Percentiles rank a stretch among this genome's conserved stretches.
Conservation (phyloP, 2,113 vertebrate genomes). For the Trinectes maculatus region DNA sequence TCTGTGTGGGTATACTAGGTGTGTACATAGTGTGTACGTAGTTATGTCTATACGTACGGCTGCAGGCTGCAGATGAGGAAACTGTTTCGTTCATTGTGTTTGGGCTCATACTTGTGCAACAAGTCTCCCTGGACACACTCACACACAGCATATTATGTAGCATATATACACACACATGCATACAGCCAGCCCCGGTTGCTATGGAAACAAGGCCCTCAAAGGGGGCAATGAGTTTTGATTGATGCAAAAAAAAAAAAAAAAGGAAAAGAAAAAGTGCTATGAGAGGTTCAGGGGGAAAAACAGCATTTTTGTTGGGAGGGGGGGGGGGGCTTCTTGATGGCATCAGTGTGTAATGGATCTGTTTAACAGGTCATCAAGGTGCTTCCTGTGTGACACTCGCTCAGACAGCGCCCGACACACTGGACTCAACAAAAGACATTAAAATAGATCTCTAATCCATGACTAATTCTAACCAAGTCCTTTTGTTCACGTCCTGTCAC, state of each 20-base stretch:
- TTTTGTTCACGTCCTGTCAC: conserved; percentile 62
- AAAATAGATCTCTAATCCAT: conserved; percentile 71
- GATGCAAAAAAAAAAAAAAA: conserved; percentile 51
- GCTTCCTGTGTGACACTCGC: conserved; percentile 1
- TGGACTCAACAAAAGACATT: conserved; percentile 62
- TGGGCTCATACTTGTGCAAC: too few relatives aligned
- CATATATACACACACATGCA: too few relatives aligned
- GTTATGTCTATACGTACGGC: too few relatives aligned
- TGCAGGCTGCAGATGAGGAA: too few relatives aligned
- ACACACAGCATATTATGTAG: background rate
- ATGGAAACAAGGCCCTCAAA: conserved; percentile 76
- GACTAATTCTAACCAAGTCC: conserved; percentile 65
- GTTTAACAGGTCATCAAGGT: conserved; percentile 33
- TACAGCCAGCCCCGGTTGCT: conserved; percentile 65
- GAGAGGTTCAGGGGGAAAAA: conserved; percentile 44
- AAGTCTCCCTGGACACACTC: conserved; percentile 66
- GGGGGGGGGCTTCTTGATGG: conserved; percentile 26
- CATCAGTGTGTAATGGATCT: conserved; percentile 47
- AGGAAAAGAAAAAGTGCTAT: conserved; percentile 12
- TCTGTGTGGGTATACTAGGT: too few relatives aligned
- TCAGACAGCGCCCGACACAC: conserved; percentile 33
- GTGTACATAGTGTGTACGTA: too few relatives aligned
- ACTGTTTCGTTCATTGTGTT: too few relatives aligned
- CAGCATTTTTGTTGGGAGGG: too few relatives aligned
- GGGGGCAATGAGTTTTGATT: conserved; percentile 65